These are phyloP conservation scores for Polymixis lichenea DNA, from an alignment of 2,888 invertebrate species.

Conservation along the genomic window DNA sequence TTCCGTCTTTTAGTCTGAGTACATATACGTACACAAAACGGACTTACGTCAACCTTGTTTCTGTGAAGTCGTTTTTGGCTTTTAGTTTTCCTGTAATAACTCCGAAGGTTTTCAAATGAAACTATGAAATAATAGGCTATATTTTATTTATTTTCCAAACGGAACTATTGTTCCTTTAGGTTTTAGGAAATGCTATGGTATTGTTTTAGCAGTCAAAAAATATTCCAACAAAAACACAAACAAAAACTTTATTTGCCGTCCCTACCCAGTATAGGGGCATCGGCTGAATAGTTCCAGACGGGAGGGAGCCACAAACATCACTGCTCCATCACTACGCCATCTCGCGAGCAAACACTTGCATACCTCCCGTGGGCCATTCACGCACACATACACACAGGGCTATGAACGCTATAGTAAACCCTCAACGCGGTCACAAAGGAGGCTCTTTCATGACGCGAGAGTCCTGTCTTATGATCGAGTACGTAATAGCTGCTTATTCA, in stretches of 20 bases:
- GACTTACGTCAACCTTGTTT: conserved; percentile 9
- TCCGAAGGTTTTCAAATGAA: background rate
- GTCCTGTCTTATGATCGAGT: conserved; percentile 66
- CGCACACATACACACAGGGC: conserved; percentile 50
- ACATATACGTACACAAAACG: conserved; percentile 2
- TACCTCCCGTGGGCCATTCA: conserved; percentile 67
- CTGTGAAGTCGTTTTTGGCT: background rate
- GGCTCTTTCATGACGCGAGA: conserved; percentile 64
- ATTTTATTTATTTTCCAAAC: background rate
- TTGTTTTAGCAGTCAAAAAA: background rate
- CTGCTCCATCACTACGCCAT: conserved; percentile 82
- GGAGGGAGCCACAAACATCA: conserved; percentile 83
- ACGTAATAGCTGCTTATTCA: conserved; percentile 57
- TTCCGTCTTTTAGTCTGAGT: conserved; percentile 41
- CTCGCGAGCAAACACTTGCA: conserved; percentile 84
- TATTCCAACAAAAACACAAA: background rate
- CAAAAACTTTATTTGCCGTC: conserved; percentile 41
- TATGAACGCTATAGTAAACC: conserved; percentile 54
- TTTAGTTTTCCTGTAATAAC: background rate
- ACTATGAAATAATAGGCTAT: too few species aligned
- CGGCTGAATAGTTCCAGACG: conserved; percentile 82
- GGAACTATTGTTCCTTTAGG: too few species aligned
- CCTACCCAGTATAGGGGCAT: conserved; percentile 70
- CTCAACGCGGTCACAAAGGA: conserved; percentile 66
- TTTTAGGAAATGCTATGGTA: background rate